A percentile compares a stretch with the other conserved stretches of the same genome.
Conservation (phyloP, 2,797 vertebrate species). For the Darevskia mixta region DNA sequence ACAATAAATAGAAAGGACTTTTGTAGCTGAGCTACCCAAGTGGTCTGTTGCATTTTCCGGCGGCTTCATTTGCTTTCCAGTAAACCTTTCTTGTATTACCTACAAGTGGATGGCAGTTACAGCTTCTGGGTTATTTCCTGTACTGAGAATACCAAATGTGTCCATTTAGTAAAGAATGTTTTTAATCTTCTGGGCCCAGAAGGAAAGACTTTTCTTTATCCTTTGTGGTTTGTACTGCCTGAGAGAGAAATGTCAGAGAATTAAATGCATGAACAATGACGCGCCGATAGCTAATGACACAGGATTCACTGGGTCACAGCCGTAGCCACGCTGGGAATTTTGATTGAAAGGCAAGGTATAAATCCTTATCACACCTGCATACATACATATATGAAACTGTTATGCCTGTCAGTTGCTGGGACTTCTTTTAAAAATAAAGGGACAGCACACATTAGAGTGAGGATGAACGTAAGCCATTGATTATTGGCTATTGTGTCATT, state of each 20-base stretch:
- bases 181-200: constrained; percentile 33
- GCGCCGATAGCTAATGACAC: constrained; percentile 55
- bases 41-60: not conserved
- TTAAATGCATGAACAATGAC: constrained; percentile 22
- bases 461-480: not conserved
- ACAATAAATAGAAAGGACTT: constrained; percentile 46
- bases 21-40: constrained; percentile 50
- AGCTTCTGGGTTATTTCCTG: constrained; percentile 16
- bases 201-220: constrained; percentile 28
- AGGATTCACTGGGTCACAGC: constrained; percentile 3
- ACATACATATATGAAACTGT: not conserved
- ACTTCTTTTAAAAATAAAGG: not conserved
- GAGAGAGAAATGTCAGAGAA: constrained; percentile 40
- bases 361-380: not conserved
- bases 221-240: constrained; percentile 44
- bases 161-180: constrained; percentile 26
- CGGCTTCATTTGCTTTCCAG: constrained; percentile 35
- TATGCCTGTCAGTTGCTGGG: not conserved
- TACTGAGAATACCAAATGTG: constrained; percentile 24
- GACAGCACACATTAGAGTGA: too few species aligned
- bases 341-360: not conserved
- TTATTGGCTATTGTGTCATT: not conserved
- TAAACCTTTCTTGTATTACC: constrained; percentile 33
- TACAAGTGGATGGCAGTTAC: constrained; percentile 23
- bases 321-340: constrained; percentile 12